Percentiles rank a stretch among this genome's conserved stretches.
These are phyloP conservation scores for Heliconius cydno DNA, from an alignment of 2,888 invertebrate species.

Conservation along the genomic window DNA sequence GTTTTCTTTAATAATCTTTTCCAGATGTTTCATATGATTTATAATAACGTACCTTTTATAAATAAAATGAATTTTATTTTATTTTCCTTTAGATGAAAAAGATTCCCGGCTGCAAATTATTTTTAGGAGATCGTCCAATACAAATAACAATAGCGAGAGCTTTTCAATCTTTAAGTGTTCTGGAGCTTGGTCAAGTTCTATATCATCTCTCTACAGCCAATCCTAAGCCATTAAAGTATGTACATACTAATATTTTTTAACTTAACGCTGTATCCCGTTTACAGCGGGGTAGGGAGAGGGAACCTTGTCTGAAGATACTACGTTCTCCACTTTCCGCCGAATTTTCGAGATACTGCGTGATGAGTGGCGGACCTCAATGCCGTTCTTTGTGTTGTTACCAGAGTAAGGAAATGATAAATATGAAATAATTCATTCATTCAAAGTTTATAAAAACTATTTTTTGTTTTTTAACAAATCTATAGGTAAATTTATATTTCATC, in stretches of 20 bases:
- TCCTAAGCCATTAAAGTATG: conserved; percentile 74
- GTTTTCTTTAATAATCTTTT: too few species aligned
- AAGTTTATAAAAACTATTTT: too few species aligned
- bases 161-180: conserved; percentile 72
- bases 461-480: background rate
- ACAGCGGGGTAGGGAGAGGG: too few species aligned
- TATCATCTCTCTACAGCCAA: conserved; percentile 73
- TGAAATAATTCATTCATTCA: too few species aligned
- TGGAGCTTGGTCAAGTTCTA: conserved; percentile 75
- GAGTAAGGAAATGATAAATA: too few species aligned
- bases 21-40: too few species aligned
- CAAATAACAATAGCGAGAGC: conserved; percentile 78
- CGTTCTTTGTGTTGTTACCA: too few species aligned
- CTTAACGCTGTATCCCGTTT: too few species aligned
- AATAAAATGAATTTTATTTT: background rate
- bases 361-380: too few species aligned
- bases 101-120: conserved; percentile 78
- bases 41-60: too few species aligned
- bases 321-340: background rate
- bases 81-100: conserved; percentile 70
- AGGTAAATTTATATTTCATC: background rate
- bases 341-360: too few species aligned
- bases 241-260: background rate
- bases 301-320: background rate
- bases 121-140: conserved; percentile 77